phyloP scores from a whole-genome alignment of 92 coral and sea anemone species.

The Porites lobata region DNA sequence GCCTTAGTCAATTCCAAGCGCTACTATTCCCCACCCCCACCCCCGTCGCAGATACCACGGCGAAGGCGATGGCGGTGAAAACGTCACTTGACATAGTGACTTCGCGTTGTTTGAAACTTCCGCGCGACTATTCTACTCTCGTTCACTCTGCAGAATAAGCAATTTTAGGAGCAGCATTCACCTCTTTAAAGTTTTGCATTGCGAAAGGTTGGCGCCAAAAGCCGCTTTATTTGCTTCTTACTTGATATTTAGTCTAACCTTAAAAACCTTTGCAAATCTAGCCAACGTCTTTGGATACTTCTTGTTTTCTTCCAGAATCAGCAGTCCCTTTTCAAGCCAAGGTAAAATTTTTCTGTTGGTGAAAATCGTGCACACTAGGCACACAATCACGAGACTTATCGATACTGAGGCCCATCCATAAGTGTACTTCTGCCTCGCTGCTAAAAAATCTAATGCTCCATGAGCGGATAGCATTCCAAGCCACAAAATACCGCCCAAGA shows the following conservation, averaged over 20 bases:
- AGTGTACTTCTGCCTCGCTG: conserved; percentile 74
- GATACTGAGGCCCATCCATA: conserved; percentile 86
- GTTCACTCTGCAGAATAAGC: too few species aligned
- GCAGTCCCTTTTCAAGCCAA: conserved; percentile 84
- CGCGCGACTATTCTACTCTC: too few species aligned
- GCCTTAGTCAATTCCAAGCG: too few species aligned
- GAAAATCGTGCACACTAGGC: conserved; percentile 72
- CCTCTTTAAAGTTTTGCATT: too few species aligned
- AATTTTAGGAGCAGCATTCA: too few species aligned
- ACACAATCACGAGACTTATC: conserved; percentile 59
- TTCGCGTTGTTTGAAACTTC: too few species aligned
- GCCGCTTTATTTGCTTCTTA: background rate
- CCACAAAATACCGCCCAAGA: conserved; percentile 58
- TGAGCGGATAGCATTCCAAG: conserved; percentile 49
- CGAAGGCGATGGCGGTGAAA: too few species aligned
- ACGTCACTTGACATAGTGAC: too few species aligned
- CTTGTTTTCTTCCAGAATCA: conserved; percentile 65
- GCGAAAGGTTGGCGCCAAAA: too few species aligned
- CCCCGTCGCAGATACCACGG: too few species aligned
- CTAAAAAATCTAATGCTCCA: conserved; percentile 76
- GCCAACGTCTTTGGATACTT: conserved; percentile 73
- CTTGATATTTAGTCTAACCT: conserved; percentile 54
- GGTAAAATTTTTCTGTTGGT: conserved; percentile 69
- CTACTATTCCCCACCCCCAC: too few species aligned
- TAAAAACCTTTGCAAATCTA: conserved; percentile 70